Evolutionary conservation across 2,888 invertebrate species (phyloP).

Genomic region (Micropterix aruncella): DNA sequence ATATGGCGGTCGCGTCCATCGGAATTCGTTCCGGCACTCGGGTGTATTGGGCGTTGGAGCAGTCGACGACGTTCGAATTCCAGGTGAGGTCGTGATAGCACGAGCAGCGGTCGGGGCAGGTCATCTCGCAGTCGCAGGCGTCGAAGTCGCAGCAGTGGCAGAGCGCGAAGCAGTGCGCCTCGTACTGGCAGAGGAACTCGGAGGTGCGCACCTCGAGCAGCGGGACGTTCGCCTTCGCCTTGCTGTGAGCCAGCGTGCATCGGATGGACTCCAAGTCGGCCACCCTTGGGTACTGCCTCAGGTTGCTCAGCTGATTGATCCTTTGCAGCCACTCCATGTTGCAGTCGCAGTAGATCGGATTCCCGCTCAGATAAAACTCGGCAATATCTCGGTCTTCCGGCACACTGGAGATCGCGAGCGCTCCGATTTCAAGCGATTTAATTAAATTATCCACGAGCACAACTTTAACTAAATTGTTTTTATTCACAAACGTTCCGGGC

Average conservation of each 20-base stretch:
- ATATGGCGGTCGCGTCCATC: constrained; percentile 81
- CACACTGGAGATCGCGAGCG: constrained; percentile 52
- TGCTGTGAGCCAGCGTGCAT: constrained; percentile 59
- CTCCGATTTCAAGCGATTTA: constrained; percentile 54
- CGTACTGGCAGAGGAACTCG: constrained; percentile 70
- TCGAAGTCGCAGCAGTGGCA: constrained; percentile 87
- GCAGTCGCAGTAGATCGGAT: constrained; percentile 77
- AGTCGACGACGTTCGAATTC: constrained; percentile 75
- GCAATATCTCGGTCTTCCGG: constrained; percentile 55
- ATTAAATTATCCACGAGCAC: constrained; percentile 64
- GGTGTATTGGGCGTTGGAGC: constrained; percentile 59
- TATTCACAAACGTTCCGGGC: constrained; percentile 56
- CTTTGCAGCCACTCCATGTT: constrained; percentile 77
- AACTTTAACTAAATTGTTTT: constrained; percentile 58
- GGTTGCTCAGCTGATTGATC: constrained; percentile 60
- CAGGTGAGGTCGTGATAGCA: constrained; percentile 81
- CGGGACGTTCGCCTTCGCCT: constrained; percentile 44
- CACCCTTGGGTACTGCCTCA: constrained; percentile 62
- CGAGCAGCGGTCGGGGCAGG: constrained; percentile 73
- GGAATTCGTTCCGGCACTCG: constrained; percentile 68
- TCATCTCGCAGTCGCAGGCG: constrained; percentile 86
- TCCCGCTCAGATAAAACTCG: constrained; percentile 66
- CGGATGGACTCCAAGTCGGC: constrained; percentile 66
- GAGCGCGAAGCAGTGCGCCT: constrained; percentile 69
- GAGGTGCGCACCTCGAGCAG: constrained; percentile 54